Base-by-base conservation (phyloP, 1,140 invertebrate species). In the Leptoteleia sp. region DNA sequence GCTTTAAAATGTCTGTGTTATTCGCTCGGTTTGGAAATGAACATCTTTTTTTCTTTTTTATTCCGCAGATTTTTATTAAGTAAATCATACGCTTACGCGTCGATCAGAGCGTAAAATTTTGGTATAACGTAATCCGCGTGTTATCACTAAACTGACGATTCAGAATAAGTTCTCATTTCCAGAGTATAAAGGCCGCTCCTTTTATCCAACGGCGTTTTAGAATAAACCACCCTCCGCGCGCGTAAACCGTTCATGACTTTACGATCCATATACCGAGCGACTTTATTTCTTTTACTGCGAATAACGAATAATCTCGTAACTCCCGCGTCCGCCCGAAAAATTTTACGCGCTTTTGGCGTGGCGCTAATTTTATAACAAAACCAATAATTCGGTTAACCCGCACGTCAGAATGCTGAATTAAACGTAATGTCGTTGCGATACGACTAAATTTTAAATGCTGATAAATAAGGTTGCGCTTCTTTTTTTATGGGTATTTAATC, bases 221-320 rank as follows among this genome's bases (percentile, higher is more conserved):
- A 64, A 62, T 64, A 72, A 62, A 72, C 48, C 68, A 72, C 68
- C 68, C 59, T 71, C 43, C 52, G 47, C 35, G 57, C 76, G 75
- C n/a, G n/a, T 85, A 85, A 85, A 84, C 81, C 75, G 81, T 61
- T 78, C 72, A 77, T 70, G 71, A 82, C 72, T 86, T 88, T 88
- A 88, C 80, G 85, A 86, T 83, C 81, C 81, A 83, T 86, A 86
- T 86, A 85, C 75, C 80, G 33, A 81, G 35, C 50, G 71, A 81
- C 68, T 85, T 86, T 85, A 47, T 83, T 86, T 86, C 81, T 87
- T 87, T 87, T 85, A 87, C 82, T 82, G 81, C 83, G 59, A 83
- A 87, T 85, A 84, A 81, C 79, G 80, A 62, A 85, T 81, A 83
- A 81, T 77, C 57, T 50, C 57, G 38, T 15, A 22, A 42, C 57